Evolutionary conservation across 64 coral and sea anemone genomes (phyloP).

Genomic region (Pocillopora verrucosa): DNA sequence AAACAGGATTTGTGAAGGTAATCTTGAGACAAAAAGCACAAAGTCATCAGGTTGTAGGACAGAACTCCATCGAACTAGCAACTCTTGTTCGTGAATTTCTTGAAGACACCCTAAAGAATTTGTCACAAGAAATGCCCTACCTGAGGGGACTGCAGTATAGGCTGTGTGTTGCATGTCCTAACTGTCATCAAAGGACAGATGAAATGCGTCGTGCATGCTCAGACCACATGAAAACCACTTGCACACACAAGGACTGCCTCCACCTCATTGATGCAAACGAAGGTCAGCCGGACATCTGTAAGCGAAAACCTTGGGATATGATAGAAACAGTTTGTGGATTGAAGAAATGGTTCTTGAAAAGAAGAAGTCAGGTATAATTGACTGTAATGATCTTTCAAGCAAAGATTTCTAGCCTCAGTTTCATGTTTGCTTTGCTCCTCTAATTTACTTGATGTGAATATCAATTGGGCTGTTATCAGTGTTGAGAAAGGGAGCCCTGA

Average conservation of each 20-base stretch:
- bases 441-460: no score
- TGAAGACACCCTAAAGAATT: not conserved
- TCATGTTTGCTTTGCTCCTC: no score
- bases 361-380: not conserved
- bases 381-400: no score
- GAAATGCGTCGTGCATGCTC: not conserved
- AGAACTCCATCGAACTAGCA: no score
- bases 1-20: conserved; percentile 20
- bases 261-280: not conserved
- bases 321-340: not conserved
- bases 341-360: not conserved
- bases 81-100: not conserved
- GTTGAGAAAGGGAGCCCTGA: no score
- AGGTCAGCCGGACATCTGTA: not conserved
- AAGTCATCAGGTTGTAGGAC: no score
- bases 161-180: no score
- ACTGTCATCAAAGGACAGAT: no score
- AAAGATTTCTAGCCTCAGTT: no score
- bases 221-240: not conserved
- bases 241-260: not conserved
- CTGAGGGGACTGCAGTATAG: no score
- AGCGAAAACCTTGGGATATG: not conserved
- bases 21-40: not conserved
- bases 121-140: not conserved
- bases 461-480: no score